Percentiles rank a stretch among this genome's conserved stretches.
Evolutionary conservation across 2,888 invertebrate genomes (phyloP).

Genomic region (Eubasilissa splendida): DNA sequence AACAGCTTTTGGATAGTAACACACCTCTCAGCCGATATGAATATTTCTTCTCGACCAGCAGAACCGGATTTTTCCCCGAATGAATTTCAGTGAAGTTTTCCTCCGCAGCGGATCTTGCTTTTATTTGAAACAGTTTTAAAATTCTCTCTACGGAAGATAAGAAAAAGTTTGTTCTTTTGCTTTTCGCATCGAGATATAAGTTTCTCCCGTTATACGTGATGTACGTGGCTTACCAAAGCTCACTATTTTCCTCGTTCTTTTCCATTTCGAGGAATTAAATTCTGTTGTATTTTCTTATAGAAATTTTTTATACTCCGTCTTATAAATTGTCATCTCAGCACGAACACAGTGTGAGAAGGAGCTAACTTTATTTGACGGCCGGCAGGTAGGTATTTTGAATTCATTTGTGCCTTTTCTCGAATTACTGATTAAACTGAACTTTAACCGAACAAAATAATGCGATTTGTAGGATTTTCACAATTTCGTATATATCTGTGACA

Average conservation of each 20-base stretch:
- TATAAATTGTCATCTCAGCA: too few species aligned
- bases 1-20: neutral
- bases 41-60: conserved; percentile 16
- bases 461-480: too few species aligned
- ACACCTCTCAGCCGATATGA: neutral
- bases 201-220: conserved; percentile 41
- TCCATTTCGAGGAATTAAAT: conserved; percentile 10
- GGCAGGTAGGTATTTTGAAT: too few species aligned
- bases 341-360: too few species aligned
- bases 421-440: too few species aligned
- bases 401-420: too few species aligned
- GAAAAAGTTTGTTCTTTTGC: conserved; percentile 44
- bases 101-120: conserved; percentile 32
- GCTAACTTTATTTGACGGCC: too few species aligned
- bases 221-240: conserved; percentile 29
- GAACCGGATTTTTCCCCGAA: conserved; percentile 32
- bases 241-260: neutral
- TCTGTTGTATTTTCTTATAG: conserved; percentile 2
- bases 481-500: too few species aligned
- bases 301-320: neutral
- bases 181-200: conserved; percentile 35
- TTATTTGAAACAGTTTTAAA: conserved; percentile 46
- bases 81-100: conserved; percentile 43
- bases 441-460: too few species aligned
- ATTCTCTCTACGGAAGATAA: conserved; percentile 45